Evolutionary conservation across 1,140 invertebrate genomes (phyloP).

Genomic region (Cepaea nemoralis): DNA sequence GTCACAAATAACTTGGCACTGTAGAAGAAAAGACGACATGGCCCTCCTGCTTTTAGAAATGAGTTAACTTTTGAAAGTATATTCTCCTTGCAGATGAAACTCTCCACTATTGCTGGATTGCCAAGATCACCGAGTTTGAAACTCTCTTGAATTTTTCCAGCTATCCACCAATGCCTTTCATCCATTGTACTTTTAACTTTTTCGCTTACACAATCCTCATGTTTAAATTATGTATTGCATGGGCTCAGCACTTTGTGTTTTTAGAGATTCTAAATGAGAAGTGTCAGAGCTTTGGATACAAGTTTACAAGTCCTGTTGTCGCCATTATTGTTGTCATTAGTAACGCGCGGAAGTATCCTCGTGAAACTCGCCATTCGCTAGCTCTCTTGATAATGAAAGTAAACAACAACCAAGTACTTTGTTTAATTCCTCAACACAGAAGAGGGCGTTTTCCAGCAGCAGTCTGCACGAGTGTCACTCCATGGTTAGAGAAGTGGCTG

Average conservation of each 20-base stretch:
- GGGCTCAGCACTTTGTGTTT: no score
- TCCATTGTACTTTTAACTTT: no score
- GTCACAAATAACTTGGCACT: conserved; percentile 63
- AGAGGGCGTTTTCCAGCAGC: no score
- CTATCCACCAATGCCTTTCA: conserved; percentile 73
- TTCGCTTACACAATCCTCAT: no score
- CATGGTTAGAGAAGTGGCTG: no score
- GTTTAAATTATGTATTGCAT: no score
- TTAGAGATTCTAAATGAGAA: no score
- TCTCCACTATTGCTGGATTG: conserved; percentile 68
- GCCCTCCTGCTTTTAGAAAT: conserved; percentile 68
- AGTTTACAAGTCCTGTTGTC: neutral
- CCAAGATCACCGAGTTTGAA: conserved; percentile 70
- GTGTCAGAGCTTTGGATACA: no score
- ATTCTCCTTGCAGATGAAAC: conserved; percentile 68
- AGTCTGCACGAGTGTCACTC: no score
- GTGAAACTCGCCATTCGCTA: neutral
- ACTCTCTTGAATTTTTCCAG: conserved; percentile 70
- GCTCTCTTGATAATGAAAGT: no score
- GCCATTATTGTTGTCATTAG: conserved; percentile 4
- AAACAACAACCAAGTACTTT: no score
- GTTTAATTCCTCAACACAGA: no score
- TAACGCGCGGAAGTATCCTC: neutral
- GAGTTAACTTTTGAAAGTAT: conserved; percentile 67
- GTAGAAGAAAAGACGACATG: conserved; percentile 70